Evolutionary conservation across 2,797 vertebrate species (phyloP).

Genomic region (Danio jaintianensis): DNA sequence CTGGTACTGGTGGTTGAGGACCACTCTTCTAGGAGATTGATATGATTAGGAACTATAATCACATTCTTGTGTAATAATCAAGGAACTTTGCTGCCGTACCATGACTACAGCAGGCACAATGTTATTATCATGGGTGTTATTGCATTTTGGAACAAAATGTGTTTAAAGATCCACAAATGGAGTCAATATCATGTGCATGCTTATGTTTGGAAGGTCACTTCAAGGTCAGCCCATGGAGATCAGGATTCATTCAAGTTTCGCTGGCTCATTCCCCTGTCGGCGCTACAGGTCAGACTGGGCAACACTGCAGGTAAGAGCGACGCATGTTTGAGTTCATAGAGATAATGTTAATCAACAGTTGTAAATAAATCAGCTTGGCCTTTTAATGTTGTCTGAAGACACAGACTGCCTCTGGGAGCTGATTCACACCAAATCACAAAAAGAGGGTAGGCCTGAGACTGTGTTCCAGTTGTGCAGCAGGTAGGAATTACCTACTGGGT

Average conservation of each 20-base stretch:
- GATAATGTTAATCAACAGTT: slow-evolving; percentile 2
- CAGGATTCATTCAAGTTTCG: slow-evolving; percentile 94
- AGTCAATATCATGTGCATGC: slow-evolving; percentile 18
- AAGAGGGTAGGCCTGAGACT: slow-evolving; percentile 93
- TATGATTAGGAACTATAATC: no score
- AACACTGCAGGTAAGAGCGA: slow-evolving; percentile 89
- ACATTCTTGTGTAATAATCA: no score
- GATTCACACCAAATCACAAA: slow-evolving; percentile 93
- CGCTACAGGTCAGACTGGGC: slow-evolving; percentile 92
- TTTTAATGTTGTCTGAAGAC: slow-evolving; percentile 78
- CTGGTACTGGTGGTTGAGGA: no score
- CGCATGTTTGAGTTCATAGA: not conserved
- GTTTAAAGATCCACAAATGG: not conserved
- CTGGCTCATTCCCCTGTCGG: slow-evolving; percentile 94
- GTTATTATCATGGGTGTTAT: no score
- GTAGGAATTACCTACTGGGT: slow-evolving; percentile 72
- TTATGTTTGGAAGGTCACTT: slow-evolving; percentile 72
- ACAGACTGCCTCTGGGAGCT: slow-evolving; percentile 94
- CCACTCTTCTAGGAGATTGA: no score
- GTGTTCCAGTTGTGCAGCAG: slow-evolving; percentile 96
- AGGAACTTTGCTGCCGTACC: no score
- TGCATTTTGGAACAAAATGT: no score
- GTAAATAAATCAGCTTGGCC: slow-evolving; percentile 56
- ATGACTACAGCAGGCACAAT: no score
- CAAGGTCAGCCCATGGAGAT: slow-evolving; percentile 85